Evolutionary conservation across 2,888 invertebrate species (phyloP).

Genomic region (Phengaris arion): DNA sequence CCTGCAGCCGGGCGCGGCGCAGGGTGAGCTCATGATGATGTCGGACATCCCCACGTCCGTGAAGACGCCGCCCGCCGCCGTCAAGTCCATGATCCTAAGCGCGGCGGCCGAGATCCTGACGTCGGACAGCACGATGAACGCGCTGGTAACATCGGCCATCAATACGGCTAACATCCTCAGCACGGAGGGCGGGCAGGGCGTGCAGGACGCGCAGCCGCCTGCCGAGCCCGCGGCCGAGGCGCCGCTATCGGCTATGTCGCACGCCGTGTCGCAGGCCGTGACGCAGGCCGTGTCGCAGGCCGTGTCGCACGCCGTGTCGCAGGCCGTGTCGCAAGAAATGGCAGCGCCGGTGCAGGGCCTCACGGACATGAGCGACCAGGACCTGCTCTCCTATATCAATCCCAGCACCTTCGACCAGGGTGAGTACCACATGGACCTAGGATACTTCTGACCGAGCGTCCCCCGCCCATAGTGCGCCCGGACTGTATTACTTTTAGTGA

Average conservation of each 20-base stretch:
- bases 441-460: constrained; percentile 43
- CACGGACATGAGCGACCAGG: constrained; percentile 92
- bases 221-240: constrained; percentile 60
- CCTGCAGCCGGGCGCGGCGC: constrained; percentile 47
- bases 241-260: constrained; percentile 70
- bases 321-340: constrained; percentile 75
- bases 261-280: constrained; percentile 74
- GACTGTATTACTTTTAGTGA: not conserved
- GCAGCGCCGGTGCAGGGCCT: constrained; percentile 84
- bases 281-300: constrained; percentile 73
- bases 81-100: constrained; percentile 87
- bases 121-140: constrained; percentile 80
- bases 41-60: constrained; percentile 66
- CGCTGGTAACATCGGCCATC: constrained; percentile 76
- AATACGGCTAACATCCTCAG: constrained; percentile 72
- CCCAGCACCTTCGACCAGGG: constrained; percentile 93
- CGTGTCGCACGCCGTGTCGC: constrained; percentile 71
- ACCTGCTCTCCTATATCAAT: constrained; percentile 92
- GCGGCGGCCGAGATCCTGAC: constrained; percentile 86
- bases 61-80: constrained; percentile 81
- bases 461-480: not conserved
- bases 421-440: constrained; percentile 69
- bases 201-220: constrained; percentile 51
- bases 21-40: constrained; percentile 65
- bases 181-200: constrained; percentile 55